phyloP scores from a whole-genome alignment of 92 coral and sea anemone genomes.

The Epizoanthus illoricatus region DNA sequence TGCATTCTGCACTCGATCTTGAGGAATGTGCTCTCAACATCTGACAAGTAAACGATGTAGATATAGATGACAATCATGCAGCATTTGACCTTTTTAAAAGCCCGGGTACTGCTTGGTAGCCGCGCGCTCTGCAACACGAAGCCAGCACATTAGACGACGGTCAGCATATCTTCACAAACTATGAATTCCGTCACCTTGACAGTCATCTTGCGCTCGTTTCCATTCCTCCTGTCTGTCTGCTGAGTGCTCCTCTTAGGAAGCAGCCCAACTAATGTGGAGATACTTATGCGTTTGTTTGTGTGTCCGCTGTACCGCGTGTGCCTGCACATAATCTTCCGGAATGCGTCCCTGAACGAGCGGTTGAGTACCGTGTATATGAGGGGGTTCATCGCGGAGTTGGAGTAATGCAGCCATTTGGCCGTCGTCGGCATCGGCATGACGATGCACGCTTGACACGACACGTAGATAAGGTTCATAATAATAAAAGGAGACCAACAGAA shows the following conservation, averaged over 20 bases:
- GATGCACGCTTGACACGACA: conserved; percentile 48
- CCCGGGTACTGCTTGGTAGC: too few species aligned
- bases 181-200: not conserved
- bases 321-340: conserved; percentile 72
- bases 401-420: conserved; percentile 85
- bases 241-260: conserved; percentile 5
- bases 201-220: not conserved
- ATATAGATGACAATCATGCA: too few species aligned
- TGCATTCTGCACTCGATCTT: too few species aligned
- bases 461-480: conserved; percentile 50
- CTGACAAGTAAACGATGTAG: too few species aligned
- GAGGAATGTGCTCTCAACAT: too few species aligned
- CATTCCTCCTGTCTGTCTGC: not conserved
- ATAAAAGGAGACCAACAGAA: conserved; percentile 86
- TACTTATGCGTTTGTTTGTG: not conserved
- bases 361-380: conserved; percentile 76
- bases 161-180: conserved; percentile 26
- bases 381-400: conserved; percentile 82
- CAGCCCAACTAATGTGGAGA: not conserved
- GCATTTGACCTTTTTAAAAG: not conserved
- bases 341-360: conserved; percentile 75
- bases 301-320: not conserved
- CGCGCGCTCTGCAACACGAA: too few species aligned
- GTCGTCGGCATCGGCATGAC: conserved; percentile 39
- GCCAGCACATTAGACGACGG: conserved; percentile 9